Evolutionary conservation across 1,140 invertebrate genomes (phyloP).

Genomic region (Nasonia vitripennis): DNA sequence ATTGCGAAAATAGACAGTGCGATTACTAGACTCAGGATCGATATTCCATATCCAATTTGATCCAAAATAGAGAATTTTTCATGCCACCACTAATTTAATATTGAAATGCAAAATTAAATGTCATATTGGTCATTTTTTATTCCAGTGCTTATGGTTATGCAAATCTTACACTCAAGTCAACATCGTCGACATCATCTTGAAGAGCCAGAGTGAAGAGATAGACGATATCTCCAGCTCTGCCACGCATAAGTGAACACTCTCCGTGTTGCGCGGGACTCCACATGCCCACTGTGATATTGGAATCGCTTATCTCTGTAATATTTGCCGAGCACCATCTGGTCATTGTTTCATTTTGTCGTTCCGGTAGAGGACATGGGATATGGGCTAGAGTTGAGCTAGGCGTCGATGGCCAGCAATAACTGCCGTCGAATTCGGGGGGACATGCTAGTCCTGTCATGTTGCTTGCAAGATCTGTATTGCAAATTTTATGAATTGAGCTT

Average conservation of each 20-base stretch:
- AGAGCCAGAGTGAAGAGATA: background rate
- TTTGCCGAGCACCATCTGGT: constrained; percentile 23
- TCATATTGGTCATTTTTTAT: background rate
- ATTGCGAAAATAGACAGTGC: background rate
- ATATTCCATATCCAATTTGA: constrained; percentile 3
- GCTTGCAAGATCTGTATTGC: background rate
- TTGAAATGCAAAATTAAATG: background rate
- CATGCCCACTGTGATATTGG: background rate
- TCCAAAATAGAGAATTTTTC: background rate
- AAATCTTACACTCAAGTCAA: background rate
- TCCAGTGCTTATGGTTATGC: background rate
- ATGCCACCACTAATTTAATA: background rate
- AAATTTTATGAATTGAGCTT: background rate
- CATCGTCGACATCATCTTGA: background rate
- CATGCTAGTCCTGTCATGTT: background rate
- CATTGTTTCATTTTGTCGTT: background rate
- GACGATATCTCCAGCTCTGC: background rate
- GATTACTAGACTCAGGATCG: background rate
- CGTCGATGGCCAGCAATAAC: constrained; percentile 3
- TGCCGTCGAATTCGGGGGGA: background rate
- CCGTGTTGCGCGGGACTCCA: background rate
- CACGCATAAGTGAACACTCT: background rate
- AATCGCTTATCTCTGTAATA: constrained; percentile 1
- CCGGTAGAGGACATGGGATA: background rate
- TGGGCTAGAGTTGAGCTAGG: background rate